Evolutionary conservation across 2,113 vertebrate species (phyloP), one percentile per base, ranked within the genome.

Genomic region (Cyprinodon brontotheroides): DNA sequence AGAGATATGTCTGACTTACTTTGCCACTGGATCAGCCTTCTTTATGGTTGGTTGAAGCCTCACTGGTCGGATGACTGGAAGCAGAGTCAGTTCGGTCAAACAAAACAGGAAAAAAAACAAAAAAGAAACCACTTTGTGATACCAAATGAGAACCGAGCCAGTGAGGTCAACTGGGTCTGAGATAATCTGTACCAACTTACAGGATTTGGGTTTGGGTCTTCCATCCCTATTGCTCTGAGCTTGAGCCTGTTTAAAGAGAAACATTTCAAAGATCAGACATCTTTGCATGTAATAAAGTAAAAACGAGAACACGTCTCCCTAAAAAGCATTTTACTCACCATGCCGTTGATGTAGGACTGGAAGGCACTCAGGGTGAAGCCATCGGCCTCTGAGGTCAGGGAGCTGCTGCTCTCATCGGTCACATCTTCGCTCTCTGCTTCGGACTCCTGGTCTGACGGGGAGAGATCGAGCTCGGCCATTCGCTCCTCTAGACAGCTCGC

Each of bases 11-110:
- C 17, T 11, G 14, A 74, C 93, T 89, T 82, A 95, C 95, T 86
- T 95, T 59, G 92, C 50, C 29, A 95, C 94, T n/a, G 94, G 93
- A 79, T 95, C 95, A 0, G 72, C 90, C 85, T 95, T 95, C 90
- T 94, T 95, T 0, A 88, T 4, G 29, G 82, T 91, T 53, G 88
- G 90, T 50, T 92, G 94, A 70, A 69, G 89, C 77, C 89, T 79
- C 41, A 89, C 65, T 9, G 95, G 94, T 8, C 94, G 85, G 72
- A 95, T 95, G 88, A 95, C 95, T 95, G 82, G 63, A 87, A 83
- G 17, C 59, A 2, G 43, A 62, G 48, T 22, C 22, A 10, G n/a
- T 67, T 37, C 0, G 3, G 43, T 53, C 3, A 65, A 4, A 20
- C 13, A 45, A 41, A 1, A 17, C 14, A 41, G 38, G 0, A 22